A percentile compares a stretch with the other conserved stretches of the same genome.
Evolutionary conservation across 2,888 invertebrate genomes (phyloP).

Genomic region (Nipponacmea schrenckii): DNA sequence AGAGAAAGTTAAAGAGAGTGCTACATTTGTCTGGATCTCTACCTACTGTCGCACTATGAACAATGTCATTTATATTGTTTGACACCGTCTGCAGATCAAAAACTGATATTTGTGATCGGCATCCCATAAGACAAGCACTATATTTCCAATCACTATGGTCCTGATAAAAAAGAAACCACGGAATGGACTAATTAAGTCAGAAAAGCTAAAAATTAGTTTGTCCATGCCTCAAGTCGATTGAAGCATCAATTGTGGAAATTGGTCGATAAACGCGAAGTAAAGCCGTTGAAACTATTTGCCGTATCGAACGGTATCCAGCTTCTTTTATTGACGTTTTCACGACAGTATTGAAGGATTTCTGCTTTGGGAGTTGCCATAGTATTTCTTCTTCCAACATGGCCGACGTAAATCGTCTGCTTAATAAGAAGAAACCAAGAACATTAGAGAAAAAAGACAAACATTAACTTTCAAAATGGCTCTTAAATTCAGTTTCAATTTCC

Average conservation of each 20-base stretch:
- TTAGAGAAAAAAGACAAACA: too few relatives aligned
- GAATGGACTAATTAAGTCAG: neutral
- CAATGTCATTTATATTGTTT: too few relatives aligned
- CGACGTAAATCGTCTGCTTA: conserved; percentile 2
- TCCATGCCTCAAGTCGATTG: conserved; percentile 6
- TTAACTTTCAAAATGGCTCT: too few relatives aligned
- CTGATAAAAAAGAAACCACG: neutral
- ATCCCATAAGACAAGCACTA: too few relatives aligned
- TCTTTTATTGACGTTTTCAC: conserved; percentile 4
- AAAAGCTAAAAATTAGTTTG: conserved; percentile 9
- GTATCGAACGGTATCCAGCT: conserved; percentile 4
- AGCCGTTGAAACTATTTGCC: conserved; percentile 6
- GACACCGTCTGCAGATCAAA: too few relatives aligned
- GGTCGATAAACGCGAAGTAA: conserved; percentile 5
- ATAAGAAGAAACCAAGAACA: neutral
- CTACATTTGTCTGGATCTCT: too few relatives aligned
- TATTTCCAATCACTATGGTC: too few relatives aligned
- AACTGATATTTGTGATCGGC: too few relatives aligned
- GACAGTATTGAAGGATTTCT: conserved; percentile 6
- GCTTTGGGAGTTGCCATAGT: neutral
- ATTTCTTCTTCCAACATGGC: conserved; percentile 2
- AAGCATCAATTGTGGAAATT: conserved; percentile 8
- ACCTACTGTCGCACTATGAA: too few relatives aligned
- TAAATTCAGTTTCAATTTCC: too few relatives aligned
- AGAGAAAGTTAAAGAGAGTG: too few relatives aligned